Evolutionary conservation across 2,797 vertebrate species (phyloP).

Genomic region (Cynopterus sphinx): DNA sequence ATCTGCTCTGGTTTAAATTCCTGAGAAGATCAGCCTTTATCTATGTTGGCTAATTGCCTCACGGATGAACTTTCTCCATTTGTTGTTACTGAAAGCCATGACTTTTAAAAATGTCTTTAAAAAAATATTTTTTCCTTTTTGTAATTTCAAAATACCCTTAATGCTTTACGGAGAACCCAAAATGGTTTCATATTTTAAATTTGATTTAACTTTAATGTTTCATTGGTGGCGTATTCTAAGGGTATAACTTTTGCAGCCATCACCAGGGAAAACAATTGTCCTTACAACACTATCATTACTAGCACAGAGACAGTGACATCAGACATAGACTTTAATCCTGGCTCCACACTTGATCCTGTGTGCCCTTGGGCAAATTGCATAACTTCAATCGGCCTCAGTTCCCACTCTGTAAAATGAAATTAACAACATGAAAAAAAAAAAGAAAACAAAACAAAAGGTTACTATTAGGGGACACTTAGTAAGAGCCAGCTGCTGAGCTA

Average conservation of each 20-base stretch:
- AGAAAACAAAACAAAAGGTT: not conserved
- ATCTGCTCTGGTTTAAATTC: not conserved
- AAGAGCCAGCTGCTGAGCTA: not conserved
- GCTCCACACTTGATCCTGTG: not conserved
- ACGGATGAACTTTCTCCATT: not conserved
- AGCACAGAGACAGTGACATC: not conserved
- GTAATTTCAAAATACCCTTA: not conserved
- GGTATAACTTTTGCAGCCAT: not conserved
- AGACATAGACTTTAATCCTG: not conserved
- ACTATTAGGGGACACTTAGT: not conserved
- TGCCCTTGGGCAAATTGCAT: not conserved
- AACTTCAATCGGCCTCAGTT: not conserved
- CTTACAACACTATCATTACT: not conserved
- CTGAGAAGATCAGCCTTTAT: not conserved
- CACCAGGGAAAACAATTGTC: not conserved
- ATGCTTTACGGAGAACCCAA: not conserved
- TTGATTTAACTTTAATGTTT: not conserved
- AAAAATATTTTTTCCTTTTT: not conserved
- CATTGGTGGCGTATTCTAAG: not conserved
- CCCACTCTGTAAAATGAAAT: not conserved
- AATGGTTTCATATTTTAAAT: conserved; percentile 19
- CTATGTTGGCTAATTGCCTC: not conserved
- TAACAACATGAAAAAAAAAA: not conserved
- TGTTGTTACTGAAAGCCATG: not conserved
- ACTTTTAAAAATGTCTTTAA: not conserved